Percentiles rank a stretch among this genome's conserved stretches.
Evolutionary conservation across 2,113 vertebrate genomes (phyloP).

Genomic region (Hemibagrus wyckioides): DNA sequence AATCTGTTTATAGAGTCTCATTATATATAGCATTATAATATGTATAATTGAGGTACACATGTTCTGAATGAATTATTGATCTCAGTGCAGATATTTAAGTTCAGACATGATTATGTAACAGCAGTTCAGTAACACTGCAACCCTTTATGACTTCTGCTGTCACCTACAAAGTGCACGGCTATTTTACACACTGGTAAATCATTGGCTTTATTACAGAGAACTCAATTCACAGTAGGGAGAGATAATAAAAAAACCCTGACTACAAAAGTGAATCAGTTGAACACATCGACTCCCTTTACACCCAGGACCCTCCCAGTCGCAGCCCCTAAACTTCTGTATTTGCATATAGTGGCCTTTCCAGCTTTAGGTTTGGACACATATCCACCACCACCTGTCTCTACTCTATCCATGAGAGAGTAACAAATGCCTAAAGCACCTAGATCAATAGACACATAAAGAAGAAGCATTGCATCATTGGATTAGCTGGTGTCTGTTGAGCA

Average conservation of each 20-base stretch:
- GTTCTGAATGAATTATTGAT: neutral
- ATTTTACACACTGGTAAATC: neutral
- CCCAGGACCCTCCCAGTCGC: neutral
- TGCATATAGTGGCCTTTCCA: neutral
- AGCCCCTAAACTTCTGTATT: neutral
- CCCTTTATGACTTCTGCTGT: neutral
- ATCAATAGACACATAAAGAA: neutral
- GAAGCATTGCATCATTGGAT: neutral
- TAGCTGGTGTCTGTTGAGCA: conserved; percentile 8
- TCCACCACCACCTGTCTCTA: neutral
- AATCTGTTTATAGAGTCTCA: neutral
- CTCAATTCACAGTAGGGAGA: neutral
- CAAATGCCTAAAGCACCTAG: neutral
- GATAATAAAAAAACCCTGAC: neutral
- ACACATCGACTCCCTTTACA: neutral
- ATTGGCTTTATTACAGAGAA: neutral
- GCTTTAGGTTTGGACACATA: neutral
- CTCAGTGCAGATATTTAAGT: neutral
- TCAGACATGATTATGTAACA: neutral
- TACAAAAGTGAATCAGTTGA: neutral
- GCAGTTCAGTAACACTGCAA: neutral
- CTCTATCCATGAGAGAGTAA: neutral
- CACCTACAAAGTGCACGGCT: neutral
- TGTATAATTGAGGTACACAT: neutral
- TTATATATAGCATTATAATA: neutral